These are phyloP conservation scores for Lottia scabra DNA, from an alignment of 2,888 invertebrate genomes.

Conservation along the genomic window DNA sequence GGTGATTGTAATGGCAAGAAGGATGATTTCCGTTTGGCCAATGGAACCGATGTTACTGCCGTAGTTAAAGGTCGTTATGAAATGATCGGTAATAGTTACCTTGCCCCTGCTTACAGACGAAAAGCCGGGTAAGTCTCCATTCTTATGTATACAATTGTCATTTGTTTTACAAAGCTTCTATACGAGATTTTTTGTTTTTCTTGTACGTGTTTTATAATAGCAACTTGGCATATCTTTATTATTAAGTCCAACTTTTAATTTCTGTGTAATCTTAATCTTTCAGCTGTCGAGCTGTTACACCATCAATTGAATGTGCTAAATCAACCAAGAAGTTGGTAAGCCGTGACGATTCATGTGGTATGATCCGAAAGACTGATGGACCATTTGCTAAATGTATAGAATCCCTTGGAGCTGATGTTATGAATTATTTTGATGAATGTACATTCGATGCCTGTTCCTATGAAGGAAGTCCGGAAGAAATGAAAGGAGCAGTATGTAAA, in stretches of 20 bases:
- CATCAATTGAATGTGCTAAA: slow-evolving; percentile 17
- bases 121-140: not conserved
- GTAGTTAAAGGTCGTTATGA: slow-evolving; percentile 18
- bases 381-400: slow-evolving; percentile 29
- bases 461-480: slow-evolving; percentile 13
- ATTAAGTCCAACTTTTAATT: no score
- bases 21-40: slow-evolving; percentile 35
- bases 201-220: no score
- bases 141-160: no score
- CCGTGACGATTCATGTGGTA: slow-evolving; percentile 23
- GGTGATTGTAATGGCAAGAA: slow-evolving; percentile 44
- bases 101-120: slow-evolving; percentile 18
- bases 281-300: slow-evolving; percentile 17
- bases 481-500: slow-evolving; percentile 23
- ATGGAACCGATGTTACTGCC: slow-evolving; percentile 31
- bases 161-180: no score
- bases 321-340: slow-evolving; percentile 8
- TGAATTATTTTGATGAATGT: slow-evolving; percentile 29
- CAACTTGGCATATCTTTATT: no score
- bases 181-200: no score
- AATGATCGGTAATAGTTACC: slow-evolving; percentile 35
- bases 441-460: slow-evolving; percentile 32
- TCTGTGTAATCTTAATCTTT: not conserved
- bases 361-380: slow-evolving; percentile 21
- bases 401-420: slow-evolving; percentile 16